These are phyloP conservation scores for Lepeophtheirus nordmannii DNA, from an alignment of 2,888 invertebrate genomes.

Conservation along the genomic window DNA sequence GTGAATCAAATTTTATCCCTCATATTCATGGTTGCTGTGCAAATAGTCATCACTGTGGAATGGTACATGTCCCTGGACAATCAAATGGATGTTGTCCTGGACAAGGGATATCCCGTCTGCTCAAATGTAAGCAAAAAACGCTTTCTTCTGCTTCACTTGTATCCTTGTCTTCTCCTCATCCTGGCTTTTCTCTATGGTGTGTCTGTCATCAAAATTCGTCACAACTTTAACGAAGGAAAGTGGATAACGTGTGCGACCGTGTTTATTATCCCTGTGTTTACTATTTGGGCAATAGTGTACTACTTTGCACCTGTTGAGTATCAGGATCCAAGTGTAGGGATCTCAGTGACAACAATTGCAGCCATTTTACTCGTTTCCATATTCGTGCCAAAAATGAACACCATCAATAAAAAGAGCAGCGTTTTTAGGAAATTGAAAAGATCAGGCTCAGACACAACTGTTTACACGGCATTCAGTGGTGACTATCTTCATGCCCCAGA, in stretches of 20 bases:
- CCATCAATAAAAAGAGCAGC: constrained; percentile 31
- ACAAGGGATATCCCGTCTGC: constrained; percentile 7
- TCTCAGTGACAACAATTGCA: constrained; percentile 31
- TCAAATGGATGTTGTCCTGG: constrained; percentile 15
- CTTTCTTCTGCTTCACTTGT: constrained; percentile 31
- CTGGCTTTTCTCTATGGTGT: constrained; percentile 32
- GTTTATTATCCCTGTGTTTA: constrained; percentile 27
- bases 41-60: constrained; percentile 32
- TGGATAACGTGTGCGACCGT: constrained; percentile 32
- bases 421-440: not conserved
- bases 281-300: constrained; percentile 24
- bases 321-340: constrained; percentile 32
- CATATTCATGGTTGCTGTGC: constrained; percentile 28
- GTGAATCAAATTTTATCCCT: constrained; percentile 26
- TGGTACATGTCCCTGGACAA: constrained; percentile 30
- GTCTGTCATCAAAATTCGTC: constrained; percentile 31
- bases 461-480: constrained; percentile 4
- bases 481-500: not conserved
- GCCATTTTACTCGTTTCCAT: constrained; percentile 32
- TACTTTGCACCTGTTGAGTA: constrained; percentile 26
- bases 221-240: constrained; percentile 34
- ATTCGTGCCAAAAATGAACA: constrained; percentile 33
- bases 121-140: constrained; percentile 13
- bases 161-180: constrained; percentile 30
- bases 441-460: constrained; percentile 8